Conservation (phyloP, 2,888 invertebrate species). For the Lampropteryx suffumata region DNA sequence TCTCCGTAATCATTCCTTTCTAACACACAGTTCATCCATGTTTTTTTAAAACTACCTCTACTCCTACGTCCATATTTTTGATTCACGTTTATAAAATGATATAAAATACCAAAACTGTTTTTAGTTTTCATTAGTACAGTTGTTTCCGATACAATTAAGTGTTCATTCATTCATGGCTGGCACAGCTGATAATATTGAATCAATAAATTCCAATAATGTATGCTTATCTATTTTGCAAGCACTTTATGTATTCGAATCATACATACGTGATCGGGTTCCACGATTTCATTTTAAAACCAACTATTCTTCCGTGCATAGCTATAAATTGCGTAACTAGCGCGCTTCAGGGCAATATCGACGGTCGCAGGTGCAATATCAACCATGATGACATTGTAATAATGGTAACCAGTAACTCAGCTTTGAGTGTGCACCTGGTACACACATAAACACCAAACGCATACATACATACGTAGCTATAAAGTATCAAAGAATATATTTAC, state of each 20-base stretch:
- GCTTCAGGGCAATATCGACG: constrained; percentile 14
- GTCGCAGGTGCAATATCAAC: constrained; percentile 20
- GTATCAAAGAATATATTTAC: no score
- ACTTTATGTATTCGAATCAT: constrained; percentile 7
- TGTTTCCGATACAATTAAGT: no score
- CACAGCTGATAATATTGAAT: no score
- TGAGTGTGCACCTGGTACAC: not conserved
- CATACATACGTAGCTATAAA: no score
- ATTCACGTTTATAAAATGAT: no score
- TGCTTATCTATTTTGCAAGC: constrained; percentile 6
- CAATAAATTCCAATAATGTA: constrained; percentile 11
- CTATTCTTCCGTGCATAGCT: constrained; percentile 18
- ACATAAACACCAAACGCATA: not conserved
- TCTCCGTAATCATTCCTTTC: no score
- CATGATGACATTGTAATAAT: constrained; percentile 7
- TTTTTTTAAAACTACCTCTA: no score
- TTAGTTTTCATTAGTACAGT: no score
- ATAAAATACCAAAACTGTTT: no score
- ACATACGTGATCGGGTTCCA: constrained; percentile 9
- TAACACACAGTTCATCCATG: no score
- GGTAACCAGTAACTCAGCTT: constrained; percentile 6
- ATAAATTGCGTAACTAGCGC: constrained; percentile 21
- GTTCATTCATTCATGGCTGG: no score
- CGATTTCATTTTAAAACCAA: constrained; percentile 24
- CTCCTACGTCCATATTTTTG: no score